These are phyloP conservation scores for Archocentrus centrarchus DNA, from an alignment of 2,113 vertebrate species.

Conservation along the genomic window DNA sequence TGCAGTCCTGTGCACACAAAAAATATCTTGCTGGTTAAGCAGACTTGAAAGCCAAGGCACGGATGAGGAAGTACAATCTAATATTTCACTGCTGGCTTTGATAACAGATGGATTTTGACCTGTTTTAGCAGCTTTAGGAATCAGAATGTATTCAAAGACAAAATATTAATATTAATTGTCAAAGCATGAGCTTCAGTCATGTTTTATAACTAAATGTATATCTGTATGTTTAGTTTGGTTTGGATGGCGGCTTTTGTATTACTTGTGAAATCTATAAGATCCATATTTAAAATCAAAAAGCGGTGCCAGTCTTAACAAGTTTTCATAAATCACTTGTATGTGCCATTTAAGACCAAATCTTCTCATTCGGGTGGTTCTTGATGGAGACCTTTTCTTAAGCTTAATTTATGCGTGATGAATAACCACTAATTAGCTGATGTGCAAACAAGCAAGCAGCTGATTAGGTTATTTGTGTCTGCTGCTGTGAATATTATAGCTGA, in stretches of 20 bases:
- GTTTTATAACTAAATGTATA: background rate
- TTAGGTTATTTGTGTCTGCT: conserved; percentile 37
- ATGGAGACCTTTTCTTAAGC: background rate
- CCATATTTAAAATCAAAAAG: background rate
- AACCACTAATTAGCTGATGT: conserved; percentile 52
- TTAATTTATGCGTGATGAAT: conserved; percentile 44
- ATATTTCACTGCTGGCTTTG: background rate
- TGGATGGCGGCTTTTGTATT: background rate
- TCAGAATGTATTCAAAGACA: background rate
- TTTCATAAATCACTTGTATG: background rate
- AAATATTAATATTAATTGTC: background rate
- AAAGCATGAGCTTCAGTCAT: background rate
- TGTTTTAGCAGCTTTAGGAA: background rate
- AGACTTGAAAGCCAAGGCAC: background rate
- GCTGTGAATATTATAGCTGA: conserved; percentile 42
- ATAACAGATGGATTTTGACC: background rate
- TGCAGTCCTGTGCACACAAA: background rate
- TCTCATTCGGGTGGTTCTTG: background rate
- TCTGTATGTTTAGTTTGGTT: background rate
- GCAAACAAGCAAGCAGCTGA: conserved; percentile 54
- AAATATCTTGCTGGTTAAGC: background rate
- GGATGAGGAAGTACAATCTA: background rate
- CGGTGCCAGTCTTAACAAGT: background rate
- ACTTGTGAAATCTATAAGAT: background rate
- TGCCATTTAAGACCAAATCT: background rate